Evolutionary conservation across 2,113 vertebrate genomes (phyloP).

Genomic region (Elephantulus edwardii): DNA sequence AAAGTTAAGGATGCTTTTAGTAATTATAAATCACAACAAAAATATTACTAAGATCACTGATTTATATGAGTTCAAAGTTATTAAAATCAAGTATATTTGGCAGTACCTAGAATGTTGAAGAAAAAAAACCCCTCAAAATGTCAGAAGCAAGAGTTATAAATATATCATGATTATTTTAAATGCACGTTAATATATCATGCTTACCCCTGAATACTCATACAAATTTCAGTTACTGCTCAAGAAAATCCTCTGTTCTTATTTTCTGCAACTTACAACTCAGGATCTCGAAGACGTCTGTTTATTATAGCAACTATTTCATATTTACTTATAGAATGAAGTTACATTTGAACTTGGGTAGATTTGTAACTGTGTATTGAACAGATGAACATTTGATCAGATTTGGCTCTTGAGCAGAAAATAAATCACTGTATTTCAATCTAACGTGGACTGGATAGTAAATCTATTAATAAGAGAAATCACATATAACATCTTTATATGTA

Average conservation of each 20-base stretch:
- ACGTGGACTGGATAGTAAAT: constrained; percentile 18
- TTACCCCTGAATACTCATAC: constrained; percentile 57
- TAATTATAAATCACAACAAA: not conserved
- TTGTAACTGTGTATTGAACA: not conserved
- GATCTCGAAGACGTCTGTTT: not conserved
- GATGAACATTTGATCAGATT: not conserved
- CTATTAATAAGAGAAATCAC: not conserved
- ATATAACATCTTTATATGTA: not conserved
- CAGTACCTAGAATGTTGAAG: not conserved
- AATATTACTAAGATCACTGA: not conserved
- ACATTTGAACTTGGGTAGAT: constrained; percentile 27
- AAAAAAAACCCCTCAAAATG: constrained; percentile 48
- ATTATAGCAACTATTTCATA: not conserved
- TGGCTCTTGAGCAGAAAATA: constrained; percentile 15
- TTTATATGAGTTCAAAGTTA: constrained; percentile 49
- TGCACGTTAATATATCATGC: constrained; percentile 4
- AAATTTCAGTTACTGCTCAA: constrained; percentile 59
- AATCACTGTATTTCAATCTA: not conserved
- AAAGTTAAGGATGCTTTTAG: constrained; percentile 53
- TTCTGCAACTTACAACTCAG: constrained; percentile 14
- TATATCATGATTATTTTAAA: constrained; percentile 54
- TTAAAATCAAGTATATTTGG: constrained; percentile 41
- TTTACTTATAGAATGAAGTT: constrained; percentile 10
- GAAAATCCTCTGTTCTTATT: constrained; percentile 46
- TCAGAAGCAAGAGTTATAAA: constrained; percentile 61